Evolutionary conservation across 2,113 vertebrate genomes (phyloP).

Genomic region (Protobothrops flavoviridis): DNA sequence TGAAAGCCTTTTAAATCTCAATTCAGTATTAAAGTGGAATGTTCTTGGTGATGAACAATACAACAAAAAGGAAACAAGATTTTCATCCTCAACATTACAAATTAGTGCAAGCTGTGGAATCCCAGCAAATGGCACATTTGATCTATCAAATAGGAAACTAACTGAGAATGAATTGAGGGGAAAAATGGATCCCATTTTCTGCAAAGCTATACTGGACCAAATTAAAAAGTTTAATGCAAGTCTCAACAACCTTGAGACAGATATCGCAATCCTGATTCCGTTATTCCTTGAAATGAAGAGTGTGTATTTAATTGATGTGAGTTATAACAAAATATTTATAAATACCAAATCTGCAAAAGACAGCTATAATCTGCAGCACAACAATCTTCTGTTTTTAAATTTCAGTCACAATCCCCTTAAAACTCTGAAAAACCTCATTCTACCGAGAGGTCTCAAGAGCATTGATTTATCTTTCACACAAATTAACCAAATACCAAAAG

Average conservation of each 20-base stretch:
- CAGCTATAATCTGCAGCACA: conserved; percentile 6
- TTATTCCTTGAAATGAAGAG: conserved; percentile 47
- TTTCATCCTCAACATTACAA: fast-evolving
- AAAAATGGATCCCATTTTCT: conserved; percentile 28
- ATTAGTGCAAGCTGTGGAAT: background rate
- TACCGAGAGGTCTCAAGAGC: conserved; percentile 46
- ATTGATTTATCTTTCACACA: conserved; percentile 62
- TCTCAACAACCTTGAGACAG: conserved; percentile 37
- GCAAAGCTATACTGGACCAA: conserved; percentile 18
- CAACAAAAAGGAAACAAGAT: background rate
- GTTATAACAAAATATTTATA: conserved; percentile 52
- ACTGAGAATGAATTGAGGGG: background rate
- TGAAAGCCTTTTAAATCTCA: background rate
- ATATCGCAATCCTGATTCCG: background rate
- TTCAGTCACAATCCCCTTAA: conserved; percentile 65
- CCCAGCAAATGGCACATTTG: background rate
- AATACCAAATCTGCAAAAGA: background rate
- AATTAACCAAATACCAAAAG: conserved; percentile 43
- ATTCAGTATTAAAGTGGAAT: background rate
- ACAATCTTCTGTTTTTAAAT: conserved; percentile 45
- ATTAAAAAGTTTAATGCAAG: conserved; percentile 51
- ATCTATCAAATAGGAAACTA: conserved; percentile 49
- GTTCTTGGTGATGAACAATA: background rate
- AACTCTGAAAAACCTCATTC: conserved; percentile 40
- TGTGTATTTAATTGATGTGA: conserved; percentile 6